Conservation (phyloP, 2,113 vertebrate genomes). For the Chloropsis hardwickii region DNA sequence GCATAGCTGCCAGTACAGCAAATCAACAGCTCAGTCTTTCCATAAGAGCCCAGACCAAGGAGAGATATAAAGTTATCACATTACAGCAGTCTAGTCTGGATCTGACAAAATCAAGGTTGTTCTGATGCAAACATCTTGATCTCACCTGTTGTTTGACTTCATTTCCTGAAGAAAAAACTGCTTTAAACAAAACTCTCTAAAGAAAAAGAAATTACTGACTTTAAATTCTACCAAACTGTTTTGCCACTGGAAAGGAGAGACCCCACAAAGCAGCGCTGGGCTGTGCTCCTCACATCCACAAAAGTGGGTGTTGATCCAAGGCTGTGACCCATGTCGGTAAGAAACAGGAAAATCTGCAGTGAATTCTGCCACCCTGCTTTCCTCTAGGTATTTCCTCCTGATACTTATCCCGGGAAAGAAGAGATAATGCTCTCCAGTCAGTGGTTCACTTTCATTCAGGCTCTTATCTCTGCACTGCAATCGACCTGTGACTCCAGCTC, state of each 20-base stretch:
- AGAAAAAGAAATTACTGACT: not conserved
- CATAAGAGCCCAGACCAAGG: not conserved
- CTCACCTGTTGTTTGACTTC: not conserved
- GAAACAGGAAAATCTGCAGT: not conserved
- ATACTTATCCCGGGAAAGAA: not conserved
- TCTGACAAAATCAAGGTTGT: not conserved
- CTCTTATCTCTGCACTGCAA: conserved; percentile 43
- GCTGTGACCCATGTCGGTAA: not conserved
- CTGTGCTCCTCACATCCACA: not conserved
- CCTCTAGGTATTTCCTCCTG: conserved; percentile 1
- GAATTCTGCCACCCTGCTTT: not conserved
- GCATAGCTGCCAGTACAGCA: not conserved
- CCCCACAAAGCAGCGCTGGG: not conserved
- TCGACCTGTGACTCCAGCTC: not conserved
- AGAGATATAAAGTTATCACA: not conserved
- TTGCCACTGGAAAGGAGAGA: not conserved
- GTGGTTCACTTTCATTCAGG: conserved; percentile 48
- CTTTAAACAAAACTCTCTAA: not conserved
- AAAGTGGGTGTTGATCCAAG: not conserved
- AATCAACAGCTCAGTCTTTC: not conserved
- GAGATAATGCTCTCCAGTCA: not conserved
- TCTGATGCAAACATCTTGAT: not conserved
- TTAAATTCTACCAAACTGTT: not conserved
- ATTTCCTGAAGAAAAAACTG: not conserved
- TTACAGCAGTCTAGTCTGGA: not conserved